Conservation (phyloP, 2,113 vertebrate species). For the Sprattus sprattus region DNA sequence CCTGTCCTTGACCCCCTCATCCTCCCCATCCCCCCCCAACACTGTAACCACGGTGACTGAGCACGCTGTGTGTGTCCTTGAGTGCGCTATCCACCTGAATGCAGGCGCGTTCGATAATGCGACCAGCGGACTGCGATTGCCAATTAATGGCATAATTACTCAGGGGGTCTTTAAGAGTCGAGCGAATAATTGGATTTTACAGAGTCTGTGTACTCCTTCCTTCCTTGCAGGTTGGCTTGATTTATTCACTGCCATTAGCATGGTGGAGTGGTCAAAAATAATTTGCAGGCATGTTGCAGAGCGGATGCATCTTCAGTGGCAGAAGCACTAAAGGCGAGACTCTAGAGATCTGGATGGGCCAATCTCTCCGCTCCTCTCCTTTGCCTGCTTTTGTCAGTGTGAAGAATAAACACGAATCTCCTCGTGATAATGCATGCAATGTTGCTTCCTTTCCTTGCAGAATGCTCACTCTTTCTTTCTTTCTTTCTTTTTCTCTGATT, state of each 20-base stretch:
- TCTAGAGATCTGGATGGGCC: too few relatives aligned
- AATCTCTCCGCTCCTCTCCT: too few relatives aligned
- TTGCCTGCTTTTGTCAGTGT: too few relatives aligned
- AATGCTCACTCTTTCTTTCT: too few relatives aligned
- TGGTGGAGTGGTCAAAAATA: neutral
- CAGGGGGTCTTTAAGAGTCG: neutral
- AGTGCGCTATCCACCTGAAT: neutral
- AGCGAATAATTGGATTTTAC: neutral
- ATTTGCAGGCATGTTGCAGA: neutral
- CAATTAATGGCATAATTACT: slow-evolving; percentile 14
- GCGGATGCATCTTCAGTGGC: neutral
- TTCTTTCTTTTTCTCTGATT: too few relatives aligned
- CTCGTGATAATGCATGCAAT: too few relatives aligned
- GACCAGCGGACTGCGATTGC: neutral
- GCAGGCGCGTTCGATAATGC: neutral
- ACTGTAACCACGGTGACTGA: neutral
- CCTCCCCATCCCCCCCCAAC: neutral
- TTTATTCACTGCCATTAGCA: neutral
- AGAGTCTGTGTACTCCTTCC: neutral
- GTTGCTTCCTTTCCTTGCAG: too few relatives aligned
- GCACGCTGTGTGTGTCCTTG: neutral
- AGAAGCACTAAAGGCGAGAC: neutral
- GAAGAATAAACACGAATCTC: too few relatives aligned
- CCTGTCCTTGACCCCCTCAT: neutral
- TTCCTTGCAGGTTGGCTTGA: neutral